Conservation (phyloP, 1,140 invertebrate genomes). For the Oryctes rhinoceros region DNA sequence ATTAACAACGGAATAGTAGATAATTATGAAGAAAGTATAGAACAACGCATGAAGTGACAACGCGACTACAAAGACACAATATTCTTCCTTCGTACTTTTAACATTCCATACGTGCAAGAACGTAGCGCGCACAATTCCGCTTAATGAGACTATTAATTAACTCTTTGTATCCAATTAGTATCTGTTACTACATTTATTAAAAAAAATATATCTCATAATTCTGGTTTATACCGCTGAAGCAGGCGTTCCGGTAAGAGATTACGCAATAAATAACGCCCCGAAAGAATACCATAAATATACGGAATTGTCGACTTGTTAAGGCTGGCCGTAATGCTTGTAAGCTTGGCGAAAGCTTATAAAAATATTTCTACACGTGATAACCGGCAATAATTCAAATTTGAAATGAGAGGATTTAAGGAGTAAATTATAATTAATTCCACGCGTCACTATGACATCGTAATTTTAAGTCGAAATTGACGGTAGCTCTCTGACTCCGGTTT, state of each 20-base stretch:
- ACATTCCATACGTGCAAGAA: constrained; percentile 21
- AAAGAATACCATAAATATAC: constrained; percentile 24
- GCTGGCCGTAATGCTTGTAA: background rate
- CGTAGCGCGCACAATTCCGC: constrained; percentile 41
- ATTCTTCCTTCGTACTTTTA: background rate
- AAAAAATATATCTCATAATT: constrained; percentile 46
- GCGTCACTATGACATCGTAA: background rate
- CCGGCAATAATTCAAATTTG: constrained; percentile 5
- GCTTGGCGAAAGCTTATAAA: constrained; percentile 10
- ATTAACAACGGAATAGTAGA: too few species aligned
- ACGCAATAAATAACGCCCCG: constrained; percentile 27
- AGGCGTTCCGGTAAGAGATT: constrained; percentile 20
- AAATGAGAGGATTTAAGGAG: constrained; percentile 7
- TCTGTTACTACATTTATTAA: constrained; percentile 45
- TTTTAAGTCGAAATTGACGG: background rate
- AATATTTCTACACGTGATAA: constrained; percentile 27
- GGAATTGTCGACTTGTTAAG: background rate
- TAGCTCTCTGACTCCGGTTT: background rate
- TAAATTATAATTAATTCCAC: constrained; percentile 3
- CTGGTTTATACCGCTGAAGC: constrained; percentile 22
- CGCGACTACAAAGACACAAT: background rate
- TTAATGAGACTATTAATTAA: constrained; percentile 48
- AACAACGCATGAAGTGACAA: too few species aligned
- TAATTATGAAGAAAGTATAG: too few species aligned
- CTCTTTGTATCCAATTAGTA: constrained; percentile 48